Conservation (phyloP, 1,140 invertebrate species). For the Parapsyche elsis region DNA sequence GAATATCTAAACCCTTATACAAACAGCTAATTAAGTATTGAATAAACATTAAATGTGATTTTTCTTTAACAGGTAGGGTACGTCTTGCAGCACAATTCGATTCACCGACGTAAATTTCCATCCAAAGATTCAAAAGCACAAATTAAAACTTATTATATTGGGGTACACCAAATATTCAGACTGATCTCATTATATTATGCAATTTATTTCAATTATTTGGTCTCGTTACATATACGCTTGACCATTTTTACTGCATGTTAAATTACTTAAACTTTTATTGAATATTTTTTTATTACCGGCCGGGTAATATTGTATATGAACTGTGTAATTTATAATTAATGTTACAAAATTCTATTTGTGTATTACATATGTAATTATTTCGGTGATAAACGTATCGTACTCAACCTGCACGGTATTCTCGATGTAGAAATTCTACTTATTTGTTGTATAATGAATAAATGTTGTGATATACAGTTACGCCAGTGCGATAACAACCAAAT, state of each 20-base stretch:
- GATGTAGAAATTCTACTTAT: neutral
- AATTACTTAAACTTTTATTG: neutral
- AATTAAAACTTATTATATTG: neutral
- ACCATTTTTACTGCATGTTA: neutral
- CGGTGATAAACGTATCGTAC: neutral
- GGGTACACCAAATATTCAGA: slow-evolving; percentile 34
- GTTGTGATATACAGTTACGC: neutral
- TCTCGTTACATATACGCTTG: neutral
- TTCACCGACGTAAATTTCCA: slow-evolving; percentile 53
- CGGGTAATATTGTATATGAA: neutral
- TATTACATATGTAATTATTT: neutral
- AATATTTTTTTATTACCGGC: neutral
- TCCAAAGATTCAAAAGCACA: neutral
- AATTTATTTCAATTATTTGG: neutral
- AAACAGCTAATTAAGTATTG: neutral
- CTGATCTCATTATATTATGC: slow-evolving; percentile 22
- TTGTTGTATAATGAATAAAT: neutral
- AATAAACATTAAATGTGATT: neutral
- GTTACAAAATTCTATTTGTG: neutral
- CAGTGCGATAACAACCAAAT: neutral
- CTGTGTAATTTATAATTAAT: neutral
- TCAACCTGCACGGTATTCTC: neutral
- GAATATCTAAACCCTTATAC: neutral
- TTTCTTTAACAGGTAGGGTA: slow-evolving; percentile 61
- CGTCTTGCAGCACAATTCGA: slow-evolving; percentile 66